Evolutionary conservation across 2,888 invertebrate genomes (phyloP).

Genomic region (Nymphalis c-album): DNA sequence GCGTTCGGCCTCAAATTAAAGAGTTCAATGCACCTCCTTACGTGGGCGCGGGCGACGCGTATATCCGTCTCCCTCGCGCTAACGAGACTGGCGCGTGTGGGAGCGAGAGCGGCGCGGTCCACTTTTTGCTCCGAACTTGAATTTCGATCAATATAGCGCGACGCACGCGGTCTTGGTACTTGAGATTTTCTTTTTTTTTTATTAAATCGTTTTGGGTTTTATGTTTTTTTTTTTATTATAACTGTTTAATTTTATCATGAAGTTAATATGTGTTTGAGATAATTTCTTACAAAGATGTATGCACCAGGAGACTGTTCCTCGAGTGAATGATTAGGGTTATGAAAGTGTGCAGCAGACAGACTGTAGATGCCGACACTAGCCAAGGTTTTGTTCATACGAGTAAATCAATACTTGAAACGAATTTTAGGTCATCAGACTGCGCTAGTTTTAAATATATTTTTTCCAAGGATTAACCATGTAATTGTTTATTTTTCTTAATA

Average conservation of each 20-base stretch:
- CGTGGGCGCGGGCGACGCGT: slow-evolving; percentile 71
- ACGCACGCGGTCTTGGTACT: slow-evolving; percentile 59
- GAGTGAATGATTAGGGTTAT: neutral
- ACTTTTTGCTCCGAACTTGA: slow-evolving; percentile 76
- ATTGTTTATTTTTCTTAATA: too few species aligned
- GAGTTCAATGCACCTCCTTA: slow-evolving; percentile 75
- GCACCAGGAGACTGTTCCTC: neutral
- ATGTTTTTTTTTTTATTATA: neutral
- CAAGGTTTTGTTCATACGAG: neutral
- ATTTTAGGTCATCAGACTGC: slow-evolving; percentile 23
- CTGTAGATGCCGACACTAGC: neutral
- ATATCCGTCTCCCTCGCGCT: slow-evolving; percentile 51
- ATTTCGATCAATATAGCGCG: slow-evolving; percentile 74
- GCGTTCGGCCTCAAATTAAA: slow-evolving; percentile 51
- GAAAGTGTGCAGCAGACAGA: neutral
- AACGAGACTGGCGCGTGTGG: slow-evolving; percentile 38
- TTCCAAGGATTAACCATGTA: neutral
- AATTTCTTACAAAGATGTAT: neutral
- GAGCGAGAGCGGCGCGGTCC: slow-evolving; percentile 57
- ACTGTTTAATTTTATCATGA: neutral
- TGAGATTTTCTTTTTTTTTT: slow-evolving; percentile 44
- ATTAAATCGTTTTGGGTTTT: slow-evolving; percentile 33
- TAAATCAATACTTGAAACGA: neutral
- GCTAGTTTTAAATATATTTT: neutral
- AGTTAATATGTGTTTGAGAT: too few species aligned